Percentiles rank a stretch among this genome's conserved stretches.
Conservation (phyloP, 2,797 vertebrate genomes). For the Vultur gryphus region DNA sequence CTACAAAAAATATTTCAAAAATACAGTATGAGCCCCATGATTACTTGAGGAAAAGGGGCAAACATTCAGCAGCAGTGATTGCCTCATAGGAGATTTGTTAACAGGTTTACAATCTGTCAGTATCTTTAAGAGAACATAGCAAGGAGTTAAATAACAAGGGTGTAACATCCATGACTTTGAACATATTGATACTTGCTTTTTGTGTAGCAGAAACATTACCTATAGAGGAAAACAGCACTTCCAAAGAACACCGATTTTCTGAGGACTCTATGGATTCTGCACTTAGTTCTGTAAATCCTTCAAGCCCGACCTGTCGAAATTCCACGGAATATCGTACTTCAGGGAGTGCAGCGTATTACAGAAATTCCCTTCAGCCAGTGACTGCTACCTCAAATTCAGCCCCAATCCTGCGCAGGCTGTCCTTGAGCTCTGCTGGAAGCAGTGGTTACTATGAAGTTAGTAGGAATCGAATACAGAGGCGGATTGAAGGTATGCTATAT, state of each 20-base stretch:
- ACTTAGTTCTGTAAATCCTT: slow-evolving; percentile 83
- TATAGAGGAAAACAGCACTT: slow-evolving; percentile 77
- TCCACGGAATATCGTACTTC: slow-evolving; percentile 75
- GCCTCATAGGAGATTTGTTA: neutral
- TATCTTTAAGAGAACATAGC: neutral
- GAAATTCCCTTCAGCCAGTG: slow-evolving; percentile 49
- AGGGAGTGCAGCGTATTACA: slow-evolving; percentile 75
- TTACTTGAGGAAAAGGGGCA: neutral
- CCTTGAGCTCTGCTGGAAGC: slow-evolving; percentile 74
- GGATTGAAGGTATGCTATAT: slow-evolving; percentile 84
- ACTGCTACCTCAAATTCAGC: slow-evolving; percentile 68
- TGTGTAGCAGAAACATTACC: slow-evolving; percentile 84
- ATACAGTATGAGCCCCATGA: neutral
- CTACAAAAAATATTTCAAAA: neutral
- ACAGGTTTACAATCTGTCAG: neutral
- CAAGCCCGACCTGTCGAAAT: slow-evolving; percentile 71
- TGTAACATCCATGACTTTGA: neutral
- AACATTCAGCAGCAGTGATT: neutral
- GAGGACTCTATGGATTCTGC: slow-evolving; percentile 84
- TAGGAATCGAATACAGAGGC: slow-evolving; percentile 76
- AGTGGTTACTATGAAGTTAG: slow-evolving; percentile 71
- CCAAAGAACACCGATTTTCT: slow-evolving; percentile 84
- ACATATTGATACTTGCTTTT: neutral
- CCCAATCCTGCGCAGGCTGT: slow-evolving; percentile 71
- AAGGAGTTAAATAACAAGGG: neutral